These are phyloP conservation scores for Clusia tigrina DNA, from an alignment of 2,888 invertebrate genomes.

Conservation along the genomic window DNA sequence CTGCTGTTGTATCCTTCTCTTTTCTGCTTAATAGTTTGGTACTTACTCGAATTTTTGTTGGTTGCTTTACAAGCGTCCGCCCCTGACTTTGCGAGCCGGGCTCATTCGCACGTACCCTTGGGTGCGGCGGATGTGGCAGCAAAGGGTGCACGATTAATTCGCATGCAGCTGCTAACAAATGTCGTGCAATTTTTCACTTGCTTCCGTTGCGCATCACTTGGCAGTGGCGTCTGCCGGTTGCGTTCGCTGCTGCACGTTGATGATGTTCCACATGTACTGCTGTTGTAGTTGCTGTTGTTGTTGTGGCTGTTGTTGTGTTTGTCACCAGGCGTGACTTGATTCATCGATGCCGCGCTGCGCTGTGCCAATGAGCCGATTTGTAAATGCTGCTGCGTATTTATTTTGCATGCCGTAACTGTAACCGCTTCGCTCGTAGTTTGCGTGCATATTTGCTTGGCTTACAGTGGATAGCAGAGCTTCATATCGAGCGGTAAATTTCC, in stretches of 20 bases:
- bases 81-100: too few species aligned
- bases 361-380: slow-evolving; percentile 14
- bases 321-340: slow-evolving; percentile 18
- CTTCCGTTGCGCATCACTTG: slow-evolving; percentile 30
- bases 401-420: slow-evolving; percentile 12
- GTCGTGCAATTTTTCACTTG: slow-evolving; percentile 38
- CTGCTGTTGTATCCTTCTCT: too few species aligned
- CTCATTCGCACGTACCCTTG: too few species aligned
- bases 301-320: slow-evolving; percentile 3
- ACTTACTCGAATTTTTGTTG: too few species aligned
- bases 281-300: slow-evolving; percentile 13
- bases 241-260: slow-evolving; percentile 1
- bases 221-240: slow-evolving; percentile 1
- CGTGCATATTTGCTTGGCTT: not conserved
- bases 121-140: slow-evolving; percentile 24
- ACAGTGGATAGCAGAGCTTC: not conserved
- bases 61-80: too few species aligned
- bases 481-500: too few species aligned
- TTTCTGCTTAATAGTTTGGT: too few species aligned
- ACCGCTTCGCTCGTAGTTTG: not conserved
- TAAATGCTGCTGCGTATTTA: slow-evolving; percentile 11
- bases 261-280: not conserved
- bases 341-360: slow-evolving; percentile 15
- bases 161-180: slow-evolving; percentile 34
- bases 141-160: slow-evolving; percentile 10